Conservation (phyloP, 1,140 invertebrate genomes). For the Brachionus calyciflorus region DNA sequence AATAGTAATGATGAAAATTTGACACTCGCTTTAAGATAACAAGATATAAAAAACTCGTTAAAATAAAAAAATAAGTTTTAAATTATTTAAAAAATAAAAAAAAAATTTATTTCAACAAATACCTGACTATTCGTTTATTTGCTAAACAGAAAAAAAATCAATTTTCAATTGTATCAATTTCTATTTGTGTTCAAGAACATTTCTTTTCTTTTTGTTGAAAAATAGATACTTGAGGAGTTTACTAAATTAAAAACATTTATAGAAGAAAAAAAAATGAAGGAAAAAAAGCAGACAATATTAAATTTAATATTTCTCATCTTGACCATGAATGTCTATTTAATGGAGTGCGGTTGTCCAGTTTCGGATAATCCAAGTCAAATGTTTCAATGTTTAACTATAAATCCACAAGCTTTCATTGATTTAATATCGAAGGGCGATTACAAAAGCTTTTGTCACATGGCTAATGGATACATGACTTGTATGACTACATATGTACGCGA, state of each 20-base stretch:
- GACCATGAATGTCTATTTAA: not conserved
- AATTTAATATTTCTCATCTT: not conserved
- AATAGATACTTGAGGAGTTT: too few species aligned
- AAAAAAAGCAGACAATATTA: not conserved
- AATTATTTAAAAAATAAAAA: too few species aligned
- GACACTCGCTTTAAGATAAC: too few species aligned
- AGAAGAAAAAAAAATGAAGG: conserved; percentile 15
- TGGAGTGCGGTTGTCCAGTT: conserved; percentile 21
- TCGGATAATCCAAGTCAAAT: conserved; percentile 45
- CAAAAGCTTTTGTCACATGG: conserved; percentile 46
- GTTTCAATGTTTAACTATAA: conserved; percentile 45
- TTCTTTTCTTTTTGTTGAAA: too few species aligned
- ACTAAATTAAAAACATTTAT: too few species aligned
- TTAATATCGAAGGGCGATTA: conserved; percentile 45
- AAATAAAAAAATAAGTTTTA: too few species aligned
- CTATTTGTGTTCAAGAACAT: too few species aligned
- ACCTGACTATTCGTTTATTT: too few species aligned
- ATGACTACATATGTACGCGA: conserved; percentile 9
- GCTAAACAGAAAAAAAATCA: too few species aligned
- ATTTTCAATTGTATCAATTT: too few species aligned
- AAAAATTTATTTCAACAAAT: too few species aligned
- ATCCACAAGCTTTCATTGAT: conserved; percentile 45
- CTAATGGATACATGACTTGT: conserved; percentile 45
- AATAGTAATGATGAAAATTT: conserved; percentile 30
- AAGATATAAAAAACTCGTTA: too few species aligned